Evolutionary conservation across 2,888 invertebrate species (phyloP), one percentile per base, ranked within the genome.

Genomic region (Ligdia adustata): DNA sequence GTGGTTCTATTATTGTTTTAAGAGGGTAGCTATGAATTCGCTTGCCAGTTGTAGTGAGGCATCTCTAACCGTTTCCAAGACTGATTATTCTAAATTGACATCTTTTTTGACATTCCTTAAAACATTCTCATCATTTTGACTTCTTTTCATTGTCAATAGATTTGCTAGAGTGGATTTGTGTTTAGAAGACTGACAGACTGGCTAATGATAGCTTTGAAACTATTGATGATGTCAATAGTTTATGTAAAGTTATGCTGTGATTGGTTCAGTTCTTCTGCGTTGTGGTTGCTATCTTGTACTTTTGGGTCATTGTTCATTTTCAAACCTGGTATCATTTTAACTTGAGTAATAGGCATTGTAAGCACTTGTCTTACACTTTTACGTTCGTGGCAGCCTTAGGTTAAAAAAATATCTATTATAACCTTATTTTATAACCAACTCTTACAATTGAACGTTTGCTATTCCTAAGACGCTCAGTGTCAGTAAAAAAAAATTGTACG

Each of bases 1-100:
- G 68, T 78, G 69, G 69, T 70, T 62, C 62, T 64, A 52, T 62
- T 66, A 66, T 48, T 49, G 66, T 65, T 43, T 32, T 24, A 38
- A 33, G 22, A 29, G 20, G 39, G 51, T 57, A 66, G 59, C 51
- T 49, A 49, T 48, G 31, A 42, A 60, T 61, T 60, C 55, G 66
- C 57, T 63, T 66, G 60, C 54, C 62, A 59, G 51, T 38, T 57
- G 43, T 48, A 57, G 58, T 66, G n/a, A 60, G 61, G 69, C 73
- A 68, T 72, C 66, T 71, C 58, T 77, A 76, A 78, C 79, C 79
- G 80, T 80, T 69, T 78, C 78, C 77, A 90, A 88, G 90, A 90
- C 90, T 90, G 90, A 90, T 84, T 85, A 80, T 80, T 81, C 87
- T 83, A 87, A 90, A 89, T 88, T 87, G 71, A 77, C 74, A 72